Conservation (phyloP, 2,797 vertebrate genomes). For the Denticeps clupeoides region DNA sequence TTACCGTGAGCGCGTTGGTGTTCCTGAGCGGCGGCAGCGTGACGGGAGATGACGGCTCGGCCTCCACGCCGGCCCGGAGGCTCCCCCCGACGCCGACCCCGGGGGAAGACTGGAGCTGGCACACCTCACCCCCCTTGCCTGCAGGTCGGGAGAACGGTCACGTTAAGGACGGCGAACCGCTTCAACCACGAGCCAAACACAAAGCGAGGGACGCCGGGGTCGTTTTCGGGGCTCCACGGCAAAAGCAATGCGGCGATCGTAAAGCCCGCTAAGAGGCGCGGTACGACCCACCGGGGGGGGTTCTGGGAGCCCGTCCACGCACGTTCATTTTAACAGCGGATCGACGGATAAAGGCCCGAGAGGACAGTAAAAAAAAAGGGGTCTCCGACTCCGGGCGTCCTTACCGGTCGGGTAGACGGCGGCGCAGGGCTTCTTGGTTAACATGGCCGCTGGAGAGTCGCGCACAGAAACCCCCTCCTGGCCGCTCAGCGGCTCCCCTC, state of each 20-base stretch:
- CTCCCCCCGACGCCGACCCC: constrained; percentile 53
- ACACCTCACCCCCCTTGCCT: constrained; percentile 69
- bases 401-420: constrained; percentile 59
- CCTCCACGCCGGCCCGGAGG: constrained; percentile 61
- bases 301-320: too few relatives aligned
- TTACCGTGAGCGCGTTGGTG: constrained; percentile 69
- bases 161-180: not conserved
- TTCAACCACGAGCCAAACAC: not conserved
- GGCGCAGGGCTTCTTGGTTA: constrained; percentile 70
- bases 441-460: constrained; percentile 73
- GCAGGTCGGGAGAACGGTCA: constrained; percentile 24
- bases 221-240: too few relatives aligned
- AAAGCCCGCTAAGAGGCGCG: too few relatives aligned
- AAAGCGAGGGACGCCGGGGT: too few relatives aligned
- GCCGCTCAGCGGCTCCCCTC: constrained; percentile 37
- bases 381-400: constrained; percentile 28
- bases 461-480: constrained; percentile 29
- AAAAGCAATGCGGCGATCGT: too few relatives aligned
- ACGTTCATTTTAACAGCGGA: too few relatives aligned
- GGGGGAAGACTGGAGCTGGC: constrained; percentile 64
- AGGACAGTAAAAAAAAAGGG: too few relatives aligned
- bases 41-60: constrained; percentile 64
- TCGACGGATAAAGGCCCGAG: too few relatives aligned
- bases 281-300: too few relatives aligned
- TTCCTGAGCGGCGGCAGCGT: constrained; percentile 72